These are phyloP conservation scores for Rhinella marina DNA, from an alignment of 2,797 vertebrate species.

Conservation along the genomic window DNA sequence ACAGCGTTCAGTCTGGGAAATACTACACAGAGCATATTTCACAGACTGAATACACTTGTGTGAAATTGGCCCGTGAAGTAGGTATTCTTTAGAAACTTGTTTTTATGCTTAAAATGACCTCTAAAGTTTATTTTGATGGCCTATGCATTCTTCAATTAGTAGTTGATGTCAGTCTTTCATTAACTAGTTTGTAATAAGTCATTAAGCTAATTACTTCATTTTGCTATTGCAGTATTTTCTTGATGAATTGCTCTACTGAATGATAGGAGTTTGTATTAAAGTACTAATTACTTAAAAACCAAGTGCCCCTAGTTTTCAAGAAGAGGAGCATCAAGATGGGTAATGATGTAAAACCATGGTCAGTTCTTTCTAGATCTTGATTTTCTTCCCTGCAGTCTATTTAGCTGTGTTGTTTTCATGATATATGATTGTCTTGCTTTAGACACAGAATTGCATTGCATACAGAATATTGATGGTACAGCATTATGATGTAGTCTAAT, in stretches of 20 bases:
- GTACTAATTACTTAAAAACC: constrained; percentile 38
- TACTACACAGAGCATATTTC: too few species aligned
- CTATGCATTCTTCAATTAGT: background rate
- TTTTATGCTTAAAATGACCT: background rate
- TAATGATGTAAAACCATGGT: constrained; percentile 19
- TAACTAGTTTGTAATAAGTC: constrained; percentile 21
- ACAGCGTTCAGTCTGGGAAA: too few species aligned
- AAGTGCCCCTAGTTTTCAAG: constrained; percentile 18
- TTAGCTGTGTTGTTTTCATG: background rate
- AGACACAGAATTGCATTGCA: background rate
- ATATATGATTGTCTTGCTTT: background rate
- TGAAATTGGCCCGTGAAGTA: background rate
- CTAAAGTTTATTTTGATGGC: constrained; percentile 7
- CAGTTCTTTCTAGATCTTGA: background rate
- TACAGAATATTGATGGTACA: background rate
- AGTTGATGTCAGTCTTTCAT: constrained; percentile 35
- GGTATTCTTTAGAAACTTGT: background rate
- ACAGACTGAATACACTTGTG: too few species aligned
- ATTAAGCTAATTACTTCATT: constrained; percentile 45
- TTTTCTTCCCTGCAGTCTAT: background rate
- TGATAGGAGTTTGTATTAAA: constrained; percentile 25
- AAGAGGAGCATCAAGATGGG: background rate
- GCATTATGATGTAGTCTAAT: too few species aligned
- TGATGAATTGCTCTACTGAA: constrained; percentile 51
- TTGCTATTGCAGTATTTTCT: constrained; percentile 44